These are phyloP conservation scores for Mimachlamys varia DNA, from an alignment of 2,888 invertebrate species.

Conservation along the genomic window DNA sequence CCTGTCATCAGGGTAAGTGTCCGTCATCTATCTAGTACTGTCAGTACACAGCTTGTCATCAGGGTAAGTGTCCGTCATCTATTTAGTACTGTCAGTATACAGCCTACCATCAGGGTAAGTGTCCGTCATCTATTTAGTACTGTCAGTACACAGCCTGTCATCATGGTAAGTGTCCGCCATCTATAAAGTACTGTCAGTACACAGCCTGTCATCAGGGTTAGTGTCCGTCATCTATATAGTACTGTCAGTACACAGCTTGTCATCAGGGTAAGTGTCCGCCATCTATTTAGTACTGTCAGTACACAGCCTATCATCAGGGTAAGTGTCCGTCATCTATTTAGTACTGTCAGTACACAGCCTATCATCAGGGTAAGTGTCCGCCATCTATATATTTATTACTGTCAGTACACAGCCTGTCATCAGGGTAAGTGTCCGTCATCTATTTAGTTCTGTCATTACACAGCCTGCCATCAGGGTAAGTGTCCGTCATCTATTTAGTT, in stretches of 20 bases:
- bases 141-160: constrained; percentile 55
- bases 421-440: constrained; percentile 46
- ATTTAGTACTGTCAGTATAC: constrained; percentile 46
- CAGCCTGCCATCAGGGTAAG: constrained; percentile 56
- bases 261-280: constrained; percentile 48
- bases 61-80: constrained; percentile 46
- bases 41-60: constrained; percentile 52
- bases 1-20: constrained; percentile 54
- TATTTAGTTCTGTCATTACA: constrained; percentile 49
- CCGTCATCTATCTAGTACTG: constrained; percentile 37
- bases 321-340: background rate
- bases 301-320: constrained; percentile 56
- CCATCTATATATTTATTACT: background rate
- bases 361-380: constrained; percentile 51
- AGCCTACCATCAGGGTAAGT: constrained; percentile 55
- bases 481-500: background rate
- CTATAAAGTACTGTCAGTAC: constrained; percentile 45
- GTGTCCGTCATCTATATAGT: background rate
- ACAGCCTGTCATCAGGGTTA: constrained; percentile 56
- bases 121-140: too few species aligned
- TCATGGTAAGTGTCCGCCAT: constrained; percentile 46
- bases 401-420: constrained; percentile 54
- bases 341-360: constrained; percentile 53
- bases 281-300: constrained; percentile 44
- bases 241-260: constrained; percentile 55